These are phyloP conservation scores for Hylaeus anthracinus DNA, from an alignment of 1,140 invertebrate species.

Conservation along the genomic window DNA sequence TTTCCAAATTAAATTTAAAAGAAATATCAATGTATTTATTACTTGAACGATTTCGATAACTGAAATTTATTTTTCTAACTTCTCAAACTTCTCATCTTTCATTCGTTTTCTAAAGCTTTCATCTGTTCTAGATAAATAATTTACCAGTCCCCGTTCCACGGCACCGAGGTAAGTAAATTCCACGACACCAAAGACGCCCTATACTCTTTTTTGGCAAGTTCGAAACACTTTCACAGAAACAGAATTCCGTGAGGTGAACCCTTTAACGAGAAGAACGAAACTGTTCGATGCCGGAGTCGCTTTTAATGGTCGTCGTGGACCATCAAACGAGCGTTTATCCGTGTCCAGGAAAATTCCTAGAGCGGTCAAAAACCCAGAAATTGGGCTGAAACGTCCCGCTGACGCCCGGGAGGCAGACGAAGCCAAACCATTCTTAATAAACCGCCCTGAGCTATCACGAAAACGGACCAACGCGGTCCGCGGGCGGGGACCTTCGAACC, in stretches of 20 bases:
- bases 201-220: background rate
- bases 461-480: slow-evolving; percentile 44
- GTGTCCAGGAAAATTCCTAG: slow-evolving; percentile 44
- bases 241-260: slow-evolving; percentile 7
- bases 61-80: no score
- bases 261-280: slow-evolving; percentile 20
- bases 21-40: no score
- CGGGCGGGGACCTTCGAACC: slow-evolving; percentile 45
- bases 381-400: slow-evolving; percentile 23
- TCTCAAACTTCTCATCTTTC: no score
- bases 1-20: no score
- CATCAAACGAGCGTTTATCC: slow-evolving; percentile 25
- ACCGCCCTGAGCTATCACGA: slow-evolving; percentile 62
- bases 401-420: slow-evolving; percentile 47
- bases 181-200: background rate
- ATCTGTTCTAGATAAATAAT: no score
- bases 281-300: slow-evolving; percentile 28
- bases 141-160: no score
- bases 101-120: no score
- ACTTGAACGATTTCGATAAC: no score
- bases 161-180: no score
- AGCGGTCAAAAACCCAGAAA: slow-evolving; percentile 61
- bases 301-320: slow-evolving; percentile 39
- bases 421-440: slow-evolving; percentile 62
- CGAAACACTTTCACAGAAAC: slow-evolving; percentile 17